Evolutionary conservation across 2,888 invertebrate species (phyloP), one percentile per base, ranked within the genome.

Genomic region (Nasonia oneida): DNA sequence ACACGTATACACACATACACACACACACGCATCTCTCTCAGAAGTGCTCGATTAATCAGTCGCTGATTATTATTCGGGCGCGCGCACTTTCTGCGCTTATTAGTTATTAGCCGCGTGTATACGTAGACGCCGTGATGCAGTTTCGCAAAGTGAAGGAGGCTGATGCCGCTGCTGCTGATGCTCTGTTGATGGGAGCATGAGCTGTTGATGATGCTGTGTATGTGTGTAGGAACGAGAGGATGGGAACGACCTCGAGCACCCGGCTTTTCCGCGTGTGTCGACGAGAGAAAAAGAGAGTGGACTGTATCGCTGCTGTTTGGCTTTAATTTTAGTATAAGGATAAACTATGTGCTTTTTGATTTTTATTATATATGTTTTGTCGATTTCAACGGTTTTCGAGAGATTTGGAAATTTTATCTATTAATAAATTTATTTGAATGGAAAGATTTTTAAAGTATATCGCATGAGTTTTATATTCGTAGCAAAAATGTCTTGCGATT

Each of bases 31-130:
- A 37, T 37, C 37, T 37, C 4, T 37, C 4, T 37, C 37, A 76
- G 50, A 47, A 47, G 42, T 18, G 79, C n/a, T 18, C 78, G 57
- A 83, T 84, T 84, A 84, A 84, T 79, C 83, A 74, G 74, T 39
- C 15, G 74, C 39, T 18, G 70, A 81, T 75, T 57, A 33, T 53
- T 64, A 37, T 75, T 74, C 61, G 64, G 53, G 18, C 18, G 64
- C 37, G 12, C 37, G n/a, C 39, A 23, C 18, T 37, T 33, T n/a
- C 18, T 39, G 71, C 39, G 37, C 76, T 76, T 70, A 70, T 76
- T 82, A 53, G 15, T 37, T 64, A 81, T 81, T 73, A 81, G 39
- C 50, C 23, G 47, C 53, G 15, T 53, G 14, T 50, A 10, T 50
- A 6, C 4, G 18, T n/a, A 23, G 1, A n/a, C 8, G n/a, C 8